These are phyloP conservation scores for Magallana nippona DNA, from an alignment of 2,888 invertebrate species.

Conservation along the genomic window DNA sequence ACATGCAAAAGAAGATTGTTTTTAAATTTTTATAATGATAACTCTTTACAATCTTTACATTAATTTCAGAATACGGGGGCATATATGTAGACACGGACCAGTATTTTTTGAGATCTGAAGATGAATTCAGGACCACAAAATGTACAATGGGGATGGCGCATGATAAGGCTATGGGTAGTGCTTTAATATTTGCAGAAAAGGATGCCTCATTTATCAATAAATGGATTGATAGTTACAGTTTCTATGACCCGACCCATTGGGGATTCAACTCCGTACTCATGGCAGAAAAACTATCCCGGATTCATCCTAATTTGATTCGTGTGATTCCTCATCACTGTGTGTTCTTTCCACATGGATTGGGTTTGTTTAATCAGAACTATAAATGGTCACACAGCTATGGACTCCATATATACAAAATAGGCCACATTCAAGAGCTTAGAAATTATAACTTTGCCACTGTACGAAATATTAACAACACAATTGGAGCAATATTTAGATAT, in stretches of 20 bases:
- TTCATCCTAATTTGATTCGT: conserved; percentile 15
- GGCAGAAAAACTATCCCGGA: conserved; percentile 3
- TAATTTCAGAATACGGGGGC: conserved; percentile 41
- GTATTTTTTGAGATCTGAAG: conserved; percentile 12
- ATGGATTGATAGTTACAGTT: conserved; percentile 27
- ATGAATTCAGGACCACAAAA: not conserved
- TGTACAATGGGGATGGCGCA: conserved; percentile 25
- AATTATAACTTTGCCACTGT: too few relatives aligned
- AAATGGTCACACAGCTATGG: conserved; percentile 41
- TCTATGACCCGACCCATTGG: conserved; percentile 17
- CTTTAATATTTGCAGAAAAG: conserved; percentile 29
- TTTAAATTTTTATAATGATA: too few relatives aligned
- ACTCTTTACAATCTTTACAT: not conserved
- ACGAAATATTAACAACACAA: too few relatives aligned
- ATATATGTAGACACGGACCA: conserved; percentile 41
- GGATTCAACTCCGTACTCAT: conserved; percentile 34
- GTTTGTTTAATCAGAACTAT: conserved; percentile 33
- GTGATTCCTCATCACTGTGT: not conserved
- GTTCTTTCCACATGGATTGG: not conserved
- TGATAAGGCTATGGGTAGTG: not conserved
- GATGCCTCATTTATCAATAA: conserved; percentile 25
- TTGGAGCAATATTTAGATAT: too few relatives aligned
- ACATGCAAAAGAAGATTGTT: too few relatives aligned
- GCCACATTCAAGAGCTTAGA: too few relatives aligned
- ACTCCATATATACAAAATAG: conserved; percentile 31